phyloP scores from a whole-genome alignment of 2,888 invertebrate species.

The Chorisops tibialis region DNA sequence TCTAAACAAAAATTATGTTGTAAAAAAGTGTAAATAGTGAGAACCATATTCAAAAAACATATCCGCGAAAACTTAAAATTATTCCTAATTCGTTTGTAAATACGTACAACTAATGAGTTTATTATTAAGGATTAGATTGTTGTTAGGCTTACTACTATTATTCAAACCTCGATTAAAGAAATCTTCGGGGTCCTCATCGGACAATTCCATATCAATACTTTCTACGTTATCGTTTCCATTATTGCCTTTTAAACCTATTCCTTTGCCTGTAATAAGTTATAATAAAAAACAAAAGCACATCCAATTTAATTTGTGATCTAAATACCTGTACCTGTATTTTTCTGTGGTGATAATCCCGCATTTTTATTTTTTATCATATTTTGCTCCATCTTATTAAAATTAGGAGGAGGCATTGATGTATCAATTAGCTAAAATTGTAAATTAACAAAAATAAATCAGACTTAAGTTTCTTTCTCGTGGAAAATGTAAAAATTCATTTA shows the following conservation, averaged over 20 bases:
- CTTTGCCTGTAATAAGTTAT: constrained; percentile 38
- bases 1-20: too few relatives aligned
- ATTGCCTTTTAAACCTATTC: constrained; percentile 43
- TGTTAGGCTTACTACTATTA: too few relatives aligned
- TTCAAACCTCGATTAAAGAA: too few relatives aligned
- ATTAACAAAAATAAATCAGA: too few relatives aligned
- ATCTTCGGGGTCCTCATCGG: constrained; percentile 67
- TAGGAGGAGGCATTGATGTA: constrained; percentile 34
- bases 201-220: constrained; percentile 83
- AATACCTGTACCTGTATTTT: constrained; percentile 19
- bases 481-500: too few relatives aligned
- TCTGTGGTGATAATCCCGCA: constrained; percentile 42
- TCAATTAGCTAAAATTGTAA: constrained; percentile 40
- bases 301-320: background rate
- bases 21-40: too few relatives aligned
- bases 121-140: too few relatives aligned
- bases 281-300: background rate
- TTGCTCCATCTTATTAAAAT: constrained; percentile 12
- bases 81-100: too few relatives aligned
- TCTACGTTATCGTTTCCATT: constrained; percentile 68
- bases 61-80: too few relatives aligned
- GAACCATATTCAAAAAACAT: too few relatives aligned
- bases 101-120: too few relatives aligned
- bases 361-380: constrained; percentile 41
- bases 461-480: too few relatives aligned